Percentiles rank a stretch among this genome's conserved stretches.
Conservation (phyloP, 37 sponge, comb jelly and placozoan species). For the Haliclona indistincta region DNA sequence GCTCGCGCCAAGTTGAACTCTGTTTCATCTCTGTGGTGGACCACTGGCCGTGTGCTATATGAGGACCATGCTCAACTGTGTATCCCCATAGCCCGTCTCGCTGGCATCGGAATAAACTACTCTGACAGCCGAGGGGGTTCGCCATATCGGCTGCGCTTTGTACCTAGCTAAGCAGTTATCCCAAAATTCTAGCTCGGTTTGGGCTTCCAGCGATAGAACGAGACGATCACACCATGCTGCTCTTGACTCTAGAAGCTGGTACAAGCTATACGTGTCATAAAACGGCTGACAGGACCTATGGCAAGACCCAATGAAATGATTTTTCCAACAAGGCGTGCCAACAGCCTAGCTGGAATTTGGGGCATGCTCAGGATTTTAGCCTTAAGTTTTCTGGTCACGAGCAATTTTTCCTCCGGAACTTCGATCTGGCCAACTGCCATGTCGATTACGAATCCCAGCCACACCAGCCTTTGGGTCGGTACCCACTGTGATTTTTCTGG, state of each 20-base stretch:
- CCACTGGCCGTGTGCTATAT: slow-evolving; percentile 36
- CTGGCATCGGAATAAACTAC: slow-evolving; percentile 38
- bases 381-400: no score
- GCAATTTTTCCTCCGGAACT: not conserved
- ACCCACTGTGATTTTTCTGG: slow-evolving; percentile 15
- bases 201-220: not conserved
- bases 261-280: slow-evolving; percentile 19
- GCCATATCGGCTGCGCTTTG: slow-evolving; percentile 24
- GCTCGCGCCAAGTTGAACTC: slow-evolving; percentile 42
- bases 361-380: no score
- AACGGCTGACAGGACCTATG: not conserved
- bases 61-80: not conserved
- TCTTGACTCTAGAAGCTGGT: slow-evolving; percentile 1
- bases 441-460: slow-evolving; percentile 5
- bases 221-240: slow-evolving; percentile 10
- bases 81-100: slow-evolving; percentile 42
- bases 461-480: not conserved
- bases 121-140: slow-evolving; percentile 8
- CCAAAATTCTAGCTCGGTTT: slow-evolving; percentile 25
- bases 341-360: not conserved
- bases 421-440: not conserved
- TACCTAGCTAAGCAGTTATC: not conserved
- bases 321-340: slow-evolving; percentile 35
- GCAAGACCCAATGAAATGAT: slow-evolving; percentile 18
- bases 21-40: not conserved